Base-by-base conservation (phyloP, 2,797 vertebrate species). In the Myotis findleyi region DNA sequence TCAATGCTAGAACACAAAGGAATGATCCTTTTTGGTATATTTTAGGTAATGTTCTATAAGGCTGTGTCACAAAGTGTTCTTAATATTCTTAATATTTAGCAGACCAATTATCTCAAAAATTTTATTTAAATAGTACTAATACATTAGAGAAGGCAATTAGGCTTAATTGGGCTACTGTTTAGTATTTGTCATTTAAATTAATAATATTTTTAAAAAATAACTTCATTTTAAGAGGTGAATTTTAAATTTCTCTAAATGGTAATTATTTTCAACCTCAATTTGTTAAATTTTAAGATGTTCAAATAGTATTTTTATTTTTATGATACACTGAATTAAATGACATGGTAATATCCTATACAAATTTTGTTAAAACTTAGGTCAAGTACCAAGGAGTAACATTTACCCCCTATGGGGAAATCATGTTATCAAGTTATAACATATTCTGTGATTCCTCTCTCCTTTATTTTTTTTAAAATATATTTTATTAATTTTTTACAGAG, bases 261-360 rank as follows among this genome's bases (percentile, higher is more conserved):
- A 91, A 92, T 64, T 84, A 64, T 57, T 94, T 95, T 93, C 72
- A 57, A 81, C 6, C n/a, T 95, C 82, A 64, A 80, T 72, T 93
- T 87, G 59, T 89, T 89, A 72, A 84, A 84, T 85, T 92, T 95
- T 69, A 38, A 88, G 14, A 92, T 91, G 90, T 97, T 84, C 57
- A 84, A 47, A 76, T 8, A 88, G 36, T 79, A 57, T 62, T 93
- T 92, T 91, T 81, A 87, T 91, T 93, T 93, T 92, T 57, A 57
- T 73, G 64, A 72, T 62, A 86, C 38, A 84, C 21, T 38, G 25
- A 73, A 64, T 88, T 62, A 82, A 85, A 76, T 92, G 62, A 79
- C 27, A 93, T 44, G 33, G 27, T 87, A 66, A 81, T 82, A 76
- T 72, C 51, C n/a, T 87, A 38, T 14, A 91, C 36, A 75, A 85